Conservation (phyloP, 2,113 vertebrate genomes). For the Stigmatopora argus region DNA sequence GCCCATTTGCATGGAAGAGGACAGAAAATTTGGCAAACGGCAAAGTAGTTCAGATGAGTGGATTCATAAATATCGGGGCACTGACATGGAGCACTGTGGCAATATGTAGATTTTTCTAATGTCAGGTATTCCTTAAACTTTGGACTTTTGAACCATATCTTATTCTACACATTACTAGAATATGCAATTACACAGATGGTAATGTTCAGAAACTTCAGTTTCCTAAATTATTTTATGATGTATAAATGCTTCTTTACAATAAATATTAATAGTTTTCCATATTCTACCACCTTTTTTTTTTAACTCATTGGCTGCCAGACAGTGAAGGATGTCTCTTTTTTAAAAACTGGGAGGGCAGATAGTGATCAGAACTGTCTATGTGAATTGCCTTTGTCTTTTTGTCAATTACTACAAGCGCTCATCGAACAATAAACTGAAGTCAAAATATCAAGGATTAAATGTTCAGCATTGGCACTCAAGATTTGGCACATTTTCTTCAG, state of each 20-base stretch:
- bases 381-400: neutral
- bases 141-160: neutral
- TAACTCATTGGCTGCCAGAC: too few relatives aligned
- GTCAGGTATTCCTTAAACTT: neutral
- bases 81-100: neutral
- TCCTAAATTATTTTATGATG: too few relatives aligned
- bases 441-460: neutral
- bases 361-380: neutral
- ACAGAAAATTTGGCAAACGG: conserved; percentile 23
- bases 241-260: too few relatives aligned
- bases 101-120: neutral
- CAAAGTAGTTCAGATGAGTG: neutral
- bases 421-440: neutral
- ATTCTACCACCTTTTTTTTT: too few relatives aligned
- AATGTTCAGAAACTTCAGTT: too few relatives aligned
- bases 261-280: too few relatives aligned
- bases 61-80: neutral
- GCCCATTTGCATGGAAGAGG: conserved; percentile 31
- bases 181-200: too few relatives aligned
- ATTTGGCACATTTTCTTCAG: neutral
- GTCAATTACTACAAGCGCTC: neutral
- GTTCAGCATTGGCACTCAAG: neutral
- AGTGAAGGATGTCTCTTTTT: too few relatives aligned
- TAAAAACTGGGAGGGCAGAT: too few relatives aligned
- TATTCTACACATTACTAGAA: too few relatives aligned